A percentile compares a stretch with the other conserved stretches of the same genome.
Evolutionary conservation across 2,888 invertebrate species (phyloP).

Genomic region (Leucophora obtusa): DNA sequence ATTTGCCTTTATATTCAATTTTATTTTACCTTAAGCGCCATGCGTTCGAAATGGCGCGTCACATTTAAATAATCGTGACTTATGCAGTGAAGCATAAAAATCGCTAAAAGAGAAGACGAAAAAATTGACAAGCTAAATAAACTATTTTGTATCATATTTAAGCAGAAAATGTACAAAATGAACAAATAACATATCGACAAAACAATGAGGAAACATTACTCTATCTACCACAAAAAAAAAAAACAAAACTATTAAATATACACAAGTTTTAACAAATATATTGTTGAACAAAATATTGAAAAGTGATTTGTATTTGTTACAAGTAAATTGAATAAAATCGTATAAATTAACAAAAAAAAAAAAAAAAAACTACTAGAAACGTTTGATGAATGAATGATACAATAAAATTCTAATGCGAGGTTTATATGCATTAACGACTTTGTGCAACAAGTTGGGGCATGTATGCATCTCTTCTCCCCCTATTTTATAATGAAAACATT

Average conservation of each 20-base stretch:
- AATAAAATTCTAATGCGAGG: slow-evolving; percentile 9
- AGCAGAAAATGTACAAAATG: slow-evolving; percentile 1
- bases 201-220: slow-evolving; percentile 4
- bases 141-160: not conserved
- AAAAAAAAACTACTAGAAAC: not conserved
- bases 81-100: slow-evolving; percentile 65
- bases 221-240: not conserved
- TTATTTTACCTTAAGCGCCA: slow-evolving; percentile 63
- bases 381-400: slow-evolving; percentile 3
- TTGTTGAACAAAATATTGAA: not conserved
- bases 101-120: slow-evolving; percentile 31
- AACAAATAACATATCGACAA: slow-evolving; percentile 31
- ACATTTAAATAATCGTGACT: slow-evolving; percentile 67
- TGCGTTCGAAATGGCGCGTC: slow-evolving; percentile 64
- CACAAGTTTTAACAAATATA: not conserved
- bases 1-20: slow-evolving; percentile 23
- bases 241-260: not conserved
- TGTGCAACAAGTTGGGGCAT: slow-evolving; percentile 44
- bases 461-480: not conserved
- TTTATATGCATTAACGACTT: not conserved
- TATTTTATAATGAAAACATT: not conserved
- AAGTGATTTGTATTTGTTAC: not conserved
- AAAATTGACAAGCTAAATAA: slow-evolving; percentile 18
- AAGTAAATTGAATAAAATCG: slow-evolving; percentile 13
- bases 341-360: not conserved